phyloP scores from a whole-genome alignment of 2,113 vertebrate species.

The Isurus oxyrinchus region DNA sequence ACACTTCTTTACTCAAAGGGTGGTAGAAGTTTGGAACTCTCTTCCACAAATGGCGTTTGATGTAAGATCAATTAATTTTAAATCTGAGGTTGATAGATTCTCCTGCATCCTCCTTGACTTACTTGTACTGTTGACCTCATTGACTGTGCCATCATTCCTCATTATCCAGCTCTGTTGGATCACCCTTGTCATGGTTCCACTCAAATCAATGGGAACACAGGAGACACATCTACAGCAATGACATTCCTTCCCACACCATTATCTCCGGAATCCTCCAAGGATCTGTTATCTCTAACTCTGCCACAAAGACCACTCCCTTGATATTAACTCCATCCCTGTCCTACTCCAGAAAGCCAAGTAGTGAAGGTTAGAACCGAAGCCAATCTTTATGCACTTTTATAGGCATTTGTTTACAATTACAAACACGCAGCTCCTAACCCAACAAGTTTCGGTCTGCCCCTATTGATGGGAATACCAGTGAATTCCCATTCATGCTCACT shows the following conservation, averaged over 20 bases:
- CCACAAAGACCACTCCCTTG: background rate
- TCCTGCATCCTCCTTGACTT: background rate
- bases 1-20: background rate
- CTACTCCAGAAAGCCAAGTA: background rate
- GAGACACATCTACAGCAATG: background rate
- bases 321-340: background rate
- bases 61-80: background rate
- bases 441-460: background rate
- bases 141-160: background rate
- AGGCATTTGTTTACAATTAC: no score
- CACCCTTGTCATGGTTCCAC: background rate
- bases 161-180: background rate
- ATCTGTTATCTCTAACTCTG: background rate
- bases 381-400: background rate
- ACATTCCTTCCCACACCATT: background rate
- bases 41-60: background rate
- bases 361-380: background rate
- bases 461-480: background rate
- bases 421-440: no score
- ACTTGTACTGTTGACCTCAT: background rate
- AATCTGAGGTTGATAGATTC: background rate
- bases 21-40: background rate
- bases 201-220: background rate
- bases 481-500: background rate
- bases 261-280: background rate